These are phyloP conservation scores for Antrozous pallidus DNA, from an alignment of 2,797 vertebrate genomes.

Conservation along the genomic window DNA sequence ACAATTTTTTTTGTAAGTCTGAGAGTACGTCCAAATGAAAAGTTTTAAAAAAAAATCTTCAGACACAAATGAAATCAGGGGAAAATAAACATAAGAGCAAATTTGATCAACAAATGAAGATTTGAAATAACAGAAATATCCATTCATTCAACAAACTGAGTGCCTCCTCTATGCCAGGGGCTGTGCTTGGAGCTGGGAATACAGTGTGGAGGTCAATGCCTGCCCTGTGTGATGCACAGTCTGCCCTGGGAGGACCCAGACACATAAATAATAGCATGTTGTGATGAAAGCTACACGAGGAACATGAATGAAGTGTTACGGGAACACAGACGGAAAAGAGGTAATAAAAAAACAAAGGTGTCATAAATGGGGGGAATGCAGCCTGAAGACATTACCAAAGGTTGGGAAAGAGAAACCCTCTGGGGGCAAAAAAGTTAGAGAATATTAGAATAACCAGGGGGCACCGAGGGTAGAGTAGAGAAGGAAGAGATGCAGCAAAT, in stretches of 20 bases:
- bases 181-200: not conserved
- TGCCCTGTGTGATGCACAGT: rapidly evolving
- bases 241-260: not conserved
- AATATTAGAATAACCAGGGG: rapidly evolving
- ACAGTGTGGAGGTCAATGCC: not conserved
- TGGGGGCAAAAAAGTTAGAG: not conserved
- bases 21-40: slow-evolving; percentile 38
- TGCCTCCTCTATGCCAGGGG: not conserved
- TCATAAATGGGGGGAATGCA: not conserved
- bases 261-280: not conserved
- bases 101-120: not conserved
- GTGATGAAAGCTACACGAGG: not conserved
- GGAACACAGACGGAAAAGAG: not conserved
- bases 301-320: not conserved
- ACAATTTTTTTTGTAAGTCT: slow-evolving; percentile 24
- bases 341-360: not conserved
- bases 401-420: not conserved
- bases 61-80: not conserved
- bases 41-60: not conserved
- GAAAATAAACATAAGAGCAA: slow-evolving; percentile 1
- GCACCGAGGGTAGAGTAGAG: rapidly evolving
- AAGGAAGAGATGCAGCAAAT: not conserved
- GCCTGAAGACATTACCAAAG: not conserved
- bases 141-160: not conserved
- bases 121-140: not conserved